Evolutionary conservation across 2,888 invertebrate species (phyloP).

Genomic region (Tenthredo distinguenda): DNA sequence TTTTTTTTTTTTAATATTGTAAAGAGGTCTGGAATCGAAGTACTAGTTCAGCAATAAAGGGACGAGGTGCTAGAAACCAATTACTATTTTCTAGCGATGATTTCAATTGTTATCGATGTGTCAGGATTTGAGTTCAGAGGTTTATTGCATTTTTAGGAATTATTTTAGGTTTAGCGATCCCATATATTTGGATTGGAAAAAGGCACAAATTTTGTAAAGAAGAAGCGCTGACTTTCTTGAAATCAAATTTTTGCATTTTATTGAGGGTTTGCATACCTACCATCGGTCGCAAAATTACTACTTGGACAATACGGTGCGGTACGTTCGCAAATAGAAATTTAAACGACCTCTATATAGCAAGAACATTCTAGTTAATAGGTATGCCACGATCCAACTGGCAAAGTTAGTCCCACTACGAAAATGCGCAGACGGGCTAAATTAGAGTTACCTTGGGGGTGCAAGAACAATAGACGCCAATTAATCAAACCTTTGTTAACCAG

Average conservation of each 20-base stretch:
- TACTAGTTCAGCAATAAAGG: too few species aligned
- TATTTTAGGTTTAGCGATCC: neutral
- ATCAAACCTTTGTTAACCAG: slow-evolving; percentile 40
- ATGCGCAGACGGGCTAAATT: slow-evolving; percentile 43
- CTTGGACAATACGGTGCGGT: slow-evolving; percentile 21
- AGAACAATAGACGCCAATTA: slow-evolving; percentile 47
- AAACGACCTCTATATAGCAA: slow-evolving; percentile 32
- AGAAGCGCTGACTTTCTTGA: neutral
- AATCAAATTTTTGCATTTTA: neutral
- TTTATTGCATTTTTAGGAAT: neutral
- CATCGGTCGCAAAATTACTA: neutral
- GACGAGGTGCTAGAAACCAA: neutral
- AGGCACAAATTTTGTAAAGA: neutral
- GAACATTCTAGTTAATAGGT: slow-evolving; percentile 45
- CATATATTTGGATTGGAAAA: neutral
- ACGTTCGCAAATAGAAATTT: slow-evolving; percentile 30
- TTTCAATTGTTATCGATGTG: neutral
- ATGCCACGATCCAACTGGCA: slow-evolving; percentile 41
- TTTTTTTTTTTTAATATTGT: too few species aligned
- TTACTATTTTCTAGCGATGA: neutral
- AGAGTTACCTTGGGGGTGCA: slow-evolving; percentile 42
- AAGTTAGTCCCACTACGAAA: slow-evolving; percentile 44
- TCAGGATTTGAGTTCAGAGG: neutral
- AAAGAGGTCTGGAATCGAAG: too few species aligned
- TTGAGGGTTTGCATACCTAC: neutral